Conservation (phyloP, 2,113 vertebrate species). For the Platycercus adscitus region DNA sequence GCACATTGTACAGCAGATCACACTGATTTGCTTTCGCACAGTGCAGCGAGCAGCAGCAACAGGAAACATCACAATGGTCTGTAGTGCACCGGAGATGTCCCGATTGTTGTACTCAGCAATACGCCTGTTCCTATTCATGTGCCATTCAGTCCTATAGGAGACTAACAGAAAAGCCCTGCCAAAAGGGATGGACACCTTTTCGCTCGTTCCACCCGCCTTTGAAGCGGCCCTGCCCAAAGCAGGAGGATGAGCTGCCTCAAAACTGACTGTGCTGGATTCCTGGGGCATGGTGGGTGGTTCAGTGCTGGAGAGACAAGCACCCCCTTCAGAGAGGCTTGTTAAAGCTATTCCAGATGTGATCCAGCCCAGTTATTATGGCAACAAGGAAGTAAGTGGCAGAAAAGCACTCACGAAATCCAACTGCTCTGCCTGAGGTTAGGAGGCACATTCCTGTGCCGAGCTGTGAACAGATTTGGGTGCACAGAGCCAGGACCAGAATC, state of each 20-base stretch:
- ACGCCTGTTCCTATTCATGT: constrained; percentile 63
- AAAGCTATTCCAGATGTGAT: neutral
- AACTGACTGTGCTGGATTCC: neutral
- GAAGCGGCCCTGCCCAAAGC: neutral
- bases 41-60: constrained; percentile 38
- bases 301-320: neutral
- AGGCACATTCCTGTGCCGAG: neutral
- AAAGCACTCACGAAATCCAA: neutral
- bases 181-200: neutral
- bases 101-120: constrained; percentile 66
- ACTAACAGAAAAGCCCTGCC: neutral
- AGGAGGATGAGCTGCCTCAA: neutral
- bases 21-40: constrained; percentile 35
- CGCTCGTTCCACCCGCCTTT: neutral
- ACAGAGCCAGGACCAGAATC: neutral
- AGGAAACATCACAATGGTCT: constrained; percentile 78
- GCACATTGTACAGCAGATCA: constrained; percentile 60
- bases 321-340: neutral
- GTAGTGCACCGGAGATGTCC: constrained; percentile 67
- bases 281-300: fast-evolving
- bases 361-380: neutral
- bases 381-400: neutral
- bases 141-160: constrained; percentile 3
- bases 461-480: neutral
- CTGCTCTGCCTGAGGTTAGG: neutral